phyloP scores from a whole-genome alignment of 2,888 invertebrate genomes.

The Lymantria monacha region DNA sequence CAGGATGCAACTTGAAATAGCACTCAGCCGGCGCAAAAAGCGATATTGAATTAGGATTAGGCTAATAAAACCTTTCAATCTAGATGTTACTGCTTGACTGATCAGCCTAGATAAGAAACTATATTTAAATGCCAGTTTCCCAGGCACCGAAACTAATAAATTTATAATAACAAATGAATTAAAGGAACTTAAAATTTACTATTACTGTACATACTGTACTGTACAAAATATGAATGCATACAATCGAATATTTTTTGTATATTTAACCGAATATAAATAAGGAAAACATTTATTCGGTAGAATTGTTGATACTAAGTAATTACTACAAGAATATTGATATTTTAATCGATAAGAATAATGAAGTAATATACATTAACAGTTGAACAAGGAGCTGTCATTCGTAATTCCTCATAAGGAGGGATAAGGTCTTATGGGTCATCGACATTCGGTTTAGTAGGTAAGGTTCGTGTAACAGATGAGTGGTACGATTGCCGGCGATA shows the following conservation, averaged over 20 bases:
- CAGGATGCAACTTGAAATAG: constrained; percentile 50
- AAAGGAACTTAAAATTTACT: constrained; percentile 24
- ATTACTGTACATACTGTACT: constrained; percentile 7
- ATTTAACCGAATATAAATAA: background rate
- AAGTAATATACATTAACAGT: constrained; percentile 34
- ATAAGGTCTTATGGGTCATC: constrained; percentile 54
- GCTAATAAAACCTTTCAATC: constrained; percentile 75
- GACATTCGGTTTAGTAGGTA: constrained; percentile 69
- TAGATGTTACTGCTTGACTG: constrained; percentile 76
- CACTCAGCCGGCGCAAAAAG: constrained; percentile 58
- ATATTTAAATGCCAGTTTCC: constrained; percentile 79
- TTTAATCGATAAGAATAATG: constrained; percentile 27
- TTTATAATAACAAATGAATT: constrained; percentile 28
- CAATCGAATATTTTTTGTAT: background rate
- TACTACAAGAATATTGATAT: constrained; percentile 6
- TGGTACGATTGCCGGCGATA: constrained; percentile 67
- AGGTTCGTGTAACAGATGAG: constrained; percentile 69
- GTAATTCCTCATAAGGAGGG: constrained; percentile 50
- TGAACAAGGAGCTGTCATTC: constrained; percentile 50
- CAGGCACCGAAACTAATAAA: constrained; percentile 61
- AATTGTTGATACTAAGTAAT: constrained; percentile 14
- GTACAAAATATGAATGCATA: background rate
- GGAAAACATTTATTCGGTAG: constrained; percentile 1
- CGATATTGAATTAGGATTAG: constrained; percentile 76
- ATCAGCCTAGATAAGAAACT: constrained; percentile 66